These are phyloP conservation scores for Pristionchus maxplancki DNA, from an alignment of 2,888 invertebrate genomes.

Conservation along the genomic window DNA sequence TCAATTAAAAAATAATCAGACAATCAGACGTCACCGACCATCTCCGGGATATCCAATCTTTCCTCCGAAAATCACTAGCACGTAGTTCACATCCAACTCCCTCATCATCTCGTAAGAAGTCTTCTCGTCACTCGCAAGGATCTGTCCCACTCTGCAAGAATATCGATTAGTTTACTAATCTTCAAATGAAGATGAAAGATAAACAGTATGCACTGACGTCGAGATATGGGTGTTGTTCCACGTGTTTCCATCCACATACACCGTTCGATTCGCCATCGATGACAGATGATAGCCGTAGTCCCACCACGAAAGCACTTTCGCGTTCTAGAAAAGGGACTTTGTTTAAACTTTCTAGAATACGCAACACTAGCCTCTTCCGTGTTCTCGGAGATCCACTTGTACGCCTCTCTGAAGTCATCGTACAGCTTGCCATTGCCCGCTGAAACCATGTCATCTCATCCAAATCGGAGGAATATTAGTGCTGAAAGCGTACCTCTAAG, in stretches of 20 bases:
- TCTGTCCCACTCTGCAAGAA: conserved; percentile 79
- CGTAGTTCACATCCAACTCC: conserved; percentile 97
- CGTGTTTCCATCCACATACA: conserved; percentile 98
- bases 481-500: conserved; percentile 61
- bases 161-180: neutral
- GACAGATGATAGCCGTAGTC: conserved; percentile 98
- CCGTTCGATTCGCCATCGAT: conserved; percentile 98
- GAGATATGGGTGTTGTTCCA: conserved; percentile 97
- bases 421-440: conserved; percentile 83
- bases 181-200: neutral
- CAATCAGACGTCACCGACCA: conserved; percentile 81
- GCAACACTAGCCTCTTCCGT: conserved; percentile 84
- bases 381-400: conserved; percentile 97
- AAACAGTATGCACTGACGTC: neutral
- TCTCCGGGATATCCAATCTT: conserved; percentile 98
- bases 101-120: conserved; percentile 98
- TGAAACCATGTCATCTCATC: conserved; percentile 83
- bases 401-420: conserved; percentile 98
- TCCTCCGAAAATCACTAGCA: conserved; percentile 99
- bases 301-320: conserved; percentile 99
- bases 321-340: conserved; percentile 83
- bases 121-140: conserved; percentile 97
- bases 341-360: neutral
- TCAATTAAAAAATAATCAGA: neutral
- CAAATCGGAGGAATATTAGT: neutral